phyloP scores from a whole-genome alignment of 2,113 vertebrate species.

The Sylvietta virens region DNA sequence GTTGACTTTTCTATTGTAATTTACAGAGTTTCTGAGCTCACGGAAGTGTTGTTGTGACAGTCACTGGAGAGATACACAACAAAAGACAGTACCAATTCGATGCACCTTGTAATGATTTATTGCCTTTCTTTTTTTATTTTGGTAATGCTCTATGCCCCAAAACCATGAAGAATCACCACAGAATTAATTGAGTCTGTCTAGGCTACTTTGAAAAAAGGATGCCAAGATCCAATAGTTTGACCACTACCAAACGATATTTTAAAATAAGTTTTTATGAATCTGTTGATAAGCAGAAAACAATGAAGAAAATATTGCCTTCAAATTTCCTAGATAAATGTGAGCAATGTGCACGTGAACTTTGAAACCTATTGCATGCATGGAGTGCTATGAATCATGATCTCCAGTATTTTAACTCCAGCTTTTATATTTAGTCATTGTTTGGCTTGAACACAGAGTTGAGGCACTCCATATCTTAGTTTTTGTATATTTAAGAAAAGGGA shows the following conservation, averaged over 20 bases:
- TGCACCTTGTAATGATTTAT: not conserved
- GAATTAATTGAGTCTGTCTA: not conserved
- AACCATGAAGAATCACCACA: not conserved
- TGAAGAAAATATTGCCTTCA: not conserved
- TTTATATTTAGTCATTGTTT: not conserved
- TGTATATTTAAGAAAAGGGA: slow-evolving; percentile 12
- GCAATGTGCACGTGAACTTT: not conserved
- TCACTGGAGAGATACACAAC: not conserved
- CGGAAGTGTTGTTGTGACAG: not conserved
- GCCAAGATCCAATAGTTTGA: not conserved
- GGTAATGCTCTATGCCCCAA: not conserved
- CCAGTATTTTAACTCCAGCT: not conserved
- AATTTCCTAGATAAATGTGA: not conserved
- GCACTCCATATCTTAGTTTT: not conserved
- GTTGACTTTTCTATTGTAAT: not conserved
- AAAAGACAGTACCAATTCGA: not conserved
- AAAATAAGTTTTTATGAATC: not conserved
- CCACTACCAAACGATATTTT: not conserved
- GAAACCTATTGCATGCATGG: not conserved
- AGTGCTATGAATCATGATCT: not conserved
- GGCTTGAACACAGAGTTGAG: not conserved
- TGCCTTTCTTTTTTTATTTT: not conserved
- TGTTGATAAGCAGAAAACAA: not conserved
- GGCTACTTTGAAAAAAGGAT: not conserved
- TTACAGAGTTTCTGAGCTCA: not conserved